Percentiles rank a stretch among this genome's conserved stretches.
phyloP scores from a whole-genome alignment of 2,888 invertebrate genomes.

The Schrankia costaestrigalis region DNA sequence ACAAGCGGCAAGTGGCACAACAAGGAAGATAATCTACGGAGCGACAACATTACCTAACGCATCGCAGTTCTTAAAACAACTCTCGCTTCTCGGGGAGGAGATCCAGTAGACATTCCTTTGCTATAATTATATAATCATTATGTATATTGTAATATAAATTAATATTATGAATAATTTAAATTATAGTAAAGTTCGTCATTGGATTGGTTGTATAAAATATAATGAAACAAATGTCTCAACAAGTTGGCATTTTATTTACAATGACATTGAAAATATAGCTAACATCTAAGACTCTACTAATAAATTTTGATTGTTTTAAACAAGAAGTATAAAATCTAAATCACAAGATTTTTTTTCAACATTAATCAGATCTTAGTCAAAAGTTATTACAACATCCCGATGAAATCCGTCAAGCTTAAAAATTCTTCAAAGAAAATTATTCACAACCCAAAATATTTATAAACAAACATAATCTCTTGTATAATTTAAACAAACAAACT shows the following conservation, averaged over 20 bases:
- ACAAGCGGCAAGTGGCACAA: constrained; percentile 82
- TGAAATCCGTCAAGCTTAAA: constrained; percentile 34
- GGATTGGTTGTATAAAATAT: constrained; percentile 35
- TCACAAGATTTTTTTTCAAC: constrained; percentile 71
- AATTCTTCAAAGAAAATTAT: constrained; percentile 31
- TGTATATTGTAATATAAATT: constrained; percentile 35
- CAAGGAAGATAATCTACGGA: constrained; percentile 95
- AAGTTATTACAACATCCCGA: constrained; percentile 45
- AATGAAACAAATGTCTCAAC: constrained; percentile 71
- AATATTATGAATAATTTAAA: constrained; percentile 35
- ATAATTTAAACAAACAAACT: constrained; percentile 43
- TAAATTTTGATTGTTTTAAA: constrained; percentile 79
- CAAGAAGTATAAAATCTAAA: constrained; percentile 81
- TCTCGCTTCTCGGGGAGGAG: constrained; percentile 89
- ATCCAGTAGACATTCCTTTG: constrained; percentile 75
- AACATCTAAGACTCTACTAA: constrained; percentile 78
- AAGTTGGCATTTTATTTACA: constrained; percentile 82
- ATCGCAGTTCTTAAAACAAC: constrained; percentile 95
- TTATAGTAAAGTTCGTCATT: constrained; percentile 35
- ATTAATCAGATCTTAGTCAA: constrained; percentile 68
- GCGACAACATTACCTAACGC: constrained; percentile 97
- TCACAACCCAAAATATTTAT: constrained; percentile 49
- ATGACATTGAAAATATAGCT: constrained; percentile 81
- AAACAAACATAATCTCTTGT: constrained; percentile 21
- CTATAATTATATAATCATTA: constrained; percentile 15